Conservation (phyloP, 2,888 invertebrate species). For the Caenorhabditis auriculariae region DNA sequence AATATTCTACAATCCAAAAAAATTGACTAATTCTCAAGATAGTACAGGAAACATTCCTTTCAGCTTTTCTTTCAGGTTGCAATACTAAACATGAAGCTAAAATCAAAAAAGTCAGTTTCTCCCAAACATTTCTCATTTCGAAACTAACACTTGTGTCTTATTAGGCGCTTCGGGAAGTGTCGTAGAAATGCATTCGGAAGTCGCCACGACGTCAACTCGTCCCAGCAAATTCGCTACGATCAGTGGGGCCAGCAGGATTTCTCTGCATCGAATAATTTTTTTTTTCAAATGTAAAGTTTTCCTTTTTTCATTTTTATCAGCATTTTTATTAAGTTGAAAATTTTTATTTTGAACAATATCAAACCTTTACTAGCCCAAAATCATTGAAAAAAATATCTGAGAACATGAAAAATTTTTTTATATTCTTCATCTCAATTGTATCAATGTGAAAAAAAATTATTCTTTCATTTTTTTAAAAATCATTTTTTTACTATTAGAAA, state of each 20-base stretch:
- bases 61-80: too few species aligned
- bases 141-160: slow-evolving; percentile 8
- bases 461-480: too few species aligned
- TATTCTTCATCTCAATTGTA: too few species aligned
- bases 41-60: too few species aligned
- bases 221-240: slow-evolving; percentile 51
- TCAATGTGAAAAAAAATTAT: too few species aligned
- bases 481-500: too few species aligned
- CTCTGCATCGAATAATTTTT: slow-evolving; percentile 46
- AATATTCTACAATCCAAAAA: too few species aligned
- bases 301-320: background rate
- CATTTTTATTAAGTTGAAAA: background rate
- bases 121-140: too few species aligned
- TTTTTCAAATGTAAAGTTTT: background rate
- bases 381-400: background rate
- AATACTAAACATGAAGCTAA: too few species aligned
- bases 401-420: too few species aligned
- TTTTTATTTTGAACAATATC: background rate
- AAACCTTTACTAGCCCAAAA: background rate
- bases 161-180: slow-evolving; percentile 24
- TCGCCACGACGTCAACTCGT: slow-evolving; percentile 51
- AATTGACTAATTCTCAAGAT: too few species aligned
- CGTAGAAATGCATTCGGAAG: slow-evolving; percentile 21
- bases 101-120: too few species aligned
- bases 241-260: slow-evolving; percentile 56